A percentile compares a stretch with the other conserved stretches of the same genome.
phyloP scores from a whole-genome alignment of 2,888 invertebrate genomes.

The Eristalinus aeneus region DNA sequence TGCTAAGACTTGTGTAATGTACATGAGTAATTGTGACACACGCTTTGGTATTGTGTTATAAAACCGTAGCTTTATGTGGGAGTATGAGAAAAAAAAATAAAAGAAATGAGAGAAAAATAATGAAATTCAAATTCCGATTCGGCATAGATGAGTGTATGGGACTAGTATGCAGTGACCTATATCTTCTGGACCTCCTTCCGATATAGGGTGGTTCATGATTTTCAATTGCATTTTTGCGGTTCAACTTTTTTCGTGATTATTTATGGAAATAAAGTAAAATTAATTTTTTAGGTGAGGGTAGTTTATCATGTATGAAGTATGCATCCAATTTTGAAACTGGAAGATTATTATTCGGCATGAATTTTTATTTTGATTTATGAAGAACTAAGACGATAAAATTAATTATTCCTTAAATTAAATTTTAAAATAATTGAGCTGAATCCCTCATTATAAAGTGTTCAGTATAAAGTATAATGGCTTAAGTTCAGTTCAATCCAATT shows the following conservation, averaged over 20 bases:
- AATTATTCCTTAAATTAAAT: too few relatives aligned
- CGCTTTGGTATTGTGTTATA: slow-evolving; percentile 53
- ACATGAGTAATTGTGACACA: slow-evolving; percentile 62
- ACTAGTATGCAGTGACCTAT: slow-evolving; percentile 46
- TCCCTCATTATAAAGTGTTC: too few relatives aligned
- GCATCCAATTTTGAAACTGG: too few relatives aligned
- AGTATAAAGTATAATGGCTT: too few relatives aligned
- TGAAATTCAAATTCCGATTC: slow-evolving; percentile 57
- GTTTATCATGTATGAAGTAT: too few relatives aligned
- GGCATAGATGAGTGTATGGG: slow-evolving; percentile 39
- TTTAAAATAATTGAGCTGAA: too few relatives aligned
- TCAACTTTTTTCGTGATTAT: not conserved
- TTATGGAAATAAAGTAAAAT: too few relatives aligned
- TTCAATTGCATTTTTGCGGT: slow-evolving; percentile 29
- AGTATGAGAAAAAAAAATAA: slow-evolving; percentile 24
- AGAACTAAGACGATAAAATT: too few relatives aligned
- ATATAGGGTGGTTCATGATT: slow-evolving; percentile 59
- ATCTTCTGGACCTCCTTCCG: slow-evolving; percentile 22
- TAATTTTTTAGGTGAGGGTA: too few relatives aligned
- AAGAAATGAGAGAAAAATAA: slow-evolving; percentile 28
- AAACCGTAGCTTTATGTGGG: slow-evolving; percentile 46
- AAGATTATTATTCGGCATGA: too few relatives aligned
- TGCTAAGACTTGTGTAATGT: slow-evolving; percentile 59
- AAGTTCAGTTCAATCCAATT: too few relatives aligned
- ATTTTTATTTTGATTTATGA: too few relatives aligned